Base-by-base conservation (phyloP, 1,140 invertebrate species). In the Episyrphus balteatus region DNA sequence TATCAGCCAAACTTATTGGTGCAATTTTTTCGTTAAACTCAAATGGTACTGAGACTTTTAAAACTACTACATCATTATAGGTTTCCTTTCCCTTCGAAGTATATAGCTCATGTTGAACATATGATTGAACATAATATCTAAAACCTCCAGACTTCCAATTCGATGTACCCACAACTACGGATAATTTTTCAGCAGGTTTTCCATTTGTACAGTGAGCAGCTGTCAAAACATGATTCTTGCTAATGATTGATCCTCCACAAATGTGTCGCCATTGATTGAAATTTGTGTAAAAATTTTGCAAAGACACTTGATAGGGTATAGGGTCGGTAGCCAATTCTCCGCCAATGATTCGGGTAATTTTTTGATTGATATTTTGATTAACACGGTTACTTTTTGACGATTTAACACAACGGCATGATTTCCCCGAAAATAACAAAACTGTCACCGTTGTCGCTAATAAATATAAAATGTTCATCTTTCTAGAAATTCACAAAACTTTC, bases 121-220 rank as follows among this genome's bases (percentile, higher is more conserved):
- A 57, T 17, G 46, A 48, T 19, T 51, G 12, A 9, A 62, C 43
- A 12, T 47, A 47, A 36, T 61, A 57, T 0, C 64, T 53, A 3
- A 52, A 17, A 1, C 74, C 74, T n/a, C 65, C 70, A 18, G 62
- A 38, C 46, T 69, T 64, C 53, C 73, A 60, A 21, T 59, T 70
- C 31, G 70, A 70, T 0, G 69, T 70, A 15, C 74, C 74, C 8
- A 58, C 59, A 13, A 75, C 61, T 3, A 70, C 66, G 6, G 56
- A 58, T 1, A 75, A 61, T 12, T 57, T 48, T 49, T 56, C 52
- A 18, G 52, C 19, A 30, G 52, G 55, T 50, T 60, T 52, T 44
- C 64, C 60, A 11, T 58, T 53, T 34, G 67, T 49, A 30, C 69
- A 71, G 41, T 71, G 69, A 10, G 68, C 69, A 5, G 69, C 69